phyloP scores from a whole-genome alignment of 1,140 invertebrate genomes.

The Aphelinus certus region DNA sequence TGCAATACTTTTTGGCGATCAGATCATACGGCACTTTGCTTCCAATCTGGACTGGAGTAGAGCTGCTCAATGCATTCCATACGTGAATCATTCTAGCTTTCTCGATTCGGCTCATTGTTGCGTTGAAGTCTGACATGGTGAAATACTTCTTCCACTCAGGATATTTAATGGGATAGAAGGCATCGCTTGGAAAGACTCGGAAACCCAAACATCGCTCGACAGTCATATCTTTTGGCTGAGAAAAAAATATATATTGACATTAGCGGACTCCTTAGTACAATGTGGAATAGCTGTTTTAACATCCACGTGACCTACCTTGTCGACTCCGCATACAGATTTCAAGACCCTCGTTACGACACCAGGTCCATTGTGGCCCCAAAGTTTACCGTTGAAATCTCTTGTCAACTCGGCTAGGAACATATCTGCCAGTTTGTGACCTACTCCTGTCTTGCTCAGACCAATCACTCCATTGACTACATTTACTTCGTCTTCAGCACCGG shows the following conservation, averaged over 20 bases:
- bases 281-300: too few relatives aligned
- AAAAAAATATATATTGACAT: not conserved
- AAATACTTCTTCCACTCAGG: conserved; percentile 72
- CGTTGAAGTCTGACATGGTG: conserved; percentile 59
- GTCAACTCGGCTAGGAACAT: conserved; percentile 70
- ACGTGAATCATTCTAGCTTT: too few relatives aligned
- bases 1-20: too few relatives aligned
- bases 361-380: conserved; percentile 79
- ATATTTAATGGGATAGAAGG: conserved; percentile 75
- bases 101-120: conserved; percentile 55
- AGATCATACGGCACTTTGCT: too few relatives aligned
- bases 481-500: conserved; percentile 70
- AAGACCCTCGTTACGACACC: conserved; percentile 75
- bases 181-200: conserved; percentile 69
- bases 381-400: conserved; percentile 68
- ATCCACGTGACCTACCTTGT: too few relatives aligned
- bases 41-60: too few relatives aligned
- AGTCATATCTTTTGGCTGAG: conserved; percentile 49
- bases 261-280: too few relatives aligned
- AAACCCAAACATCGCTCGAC: conserved; percentile 68
- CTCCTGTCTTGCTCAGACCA: conserved; percentile 66
- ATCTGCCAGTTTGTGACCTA: conserved; percentile 70
- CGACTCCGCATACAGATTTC: conserved; percentile 68
- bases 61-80: too few relatives aligned
- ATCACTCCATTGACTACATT: conserved; percentile 73